Conservation (phyloP, 2,888 invertebrate genomes). For the Pherbina coryleti region DNA sequence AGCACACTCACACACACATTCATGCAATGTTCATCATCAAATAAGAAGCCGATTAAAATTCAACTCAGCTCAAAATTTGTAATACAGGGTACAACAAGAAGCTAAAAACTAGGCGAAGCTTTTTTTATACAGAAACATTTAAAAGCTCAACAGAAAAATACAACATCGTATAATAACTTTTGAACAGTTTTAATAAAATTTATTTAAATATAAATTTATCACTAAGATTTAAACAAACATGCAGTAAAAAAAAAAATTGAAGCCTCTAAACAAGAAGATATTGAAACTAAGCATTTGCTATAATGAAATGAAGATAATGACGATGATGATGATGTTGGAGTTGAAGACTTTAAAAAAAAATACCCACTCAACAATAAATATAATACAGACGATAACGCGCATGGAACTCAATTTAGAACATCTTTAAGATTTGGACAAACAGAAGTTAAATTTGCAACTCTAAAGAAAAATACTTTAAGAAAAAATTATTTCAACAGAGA, state of each 20-base stretch:
- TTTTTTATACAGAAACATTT: background rate
- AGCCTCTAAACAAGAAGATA: background rate
- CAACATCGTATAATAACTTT: background rate
- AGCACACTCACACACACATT: constrained; percentile 6
- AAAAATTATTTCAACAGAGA: constrained; percentile 38
- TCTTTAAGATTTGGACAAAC: background rate
- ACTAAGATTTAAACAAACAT: no score
- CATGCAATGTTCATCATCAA: constrained; percentile 20
- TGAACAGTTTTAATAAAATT: background rate
- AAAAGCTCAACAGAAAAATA: background rate
- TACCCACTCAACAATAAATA: background rate
- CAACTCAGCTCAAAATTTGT: background rate
- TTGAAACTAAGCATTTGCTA: background rate
- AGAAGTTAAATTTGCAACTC: constrained; percentile 28
- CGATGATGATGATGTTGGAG: background rate
- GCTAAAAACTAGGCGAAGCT: background rate
- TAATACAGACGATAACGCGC: constrained; percentile 1
- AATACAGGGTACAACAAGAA: background rate
- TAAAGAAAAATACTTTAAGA: background rate
- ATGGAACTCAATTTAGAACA: constrained; percentile 11
- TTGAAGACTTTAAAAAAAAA: background rate
- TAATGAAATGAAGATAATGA: constrained; percentile 22
- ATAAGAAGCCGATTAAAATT: constrained; percentile 1
- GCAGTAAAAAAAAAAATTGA: background rate
- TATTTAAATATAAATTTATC: no score